A percentile compares a stretch with the other conserved stretches of the same genome.
Conservation (phyloP, 2,797 vertebrate species). For the Gymnothorax javanicus region DNA sequence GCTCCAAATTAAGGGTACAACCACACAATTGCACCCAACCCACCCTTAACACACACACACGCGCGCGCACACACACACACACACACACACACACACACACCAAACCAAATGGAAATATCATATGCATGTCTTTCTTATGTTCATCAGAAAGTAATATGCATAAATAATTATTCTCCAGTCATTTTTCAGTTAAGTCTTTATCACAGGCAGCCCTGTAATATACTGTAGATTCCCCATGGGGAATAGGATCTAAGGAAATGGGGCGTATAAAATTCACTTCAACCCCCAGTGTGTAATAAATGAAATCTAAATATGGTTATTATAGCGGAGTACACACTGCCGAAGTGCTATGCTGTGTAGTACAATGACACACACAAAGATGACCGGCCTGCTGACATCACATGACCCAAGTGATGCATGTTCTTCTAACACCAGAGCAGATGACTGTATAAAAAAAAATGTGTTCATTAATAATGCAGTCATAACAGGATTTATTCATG, state of each 20-base stretch:
- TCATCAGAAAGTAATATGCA: not conserved
- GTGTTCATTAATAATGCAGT: not conserved
- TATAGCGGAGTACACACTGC: not conserved
- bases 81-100: not conserved
- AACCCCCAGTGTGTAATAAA: slow-evolving; percentile 22
- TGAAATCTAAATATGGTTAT: slow-evolving; percentile 22
- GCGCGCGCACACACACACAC: not conserved
- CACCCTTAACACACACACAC: not conserved
- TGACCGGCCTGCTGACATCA: not conserved
- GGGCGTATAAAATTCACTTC: slow-evolving; percentile 1
- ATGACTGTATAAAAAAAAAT: not conserved
- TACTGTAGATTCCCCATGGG: not conserved
- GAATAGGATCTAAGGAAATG: not conserved
- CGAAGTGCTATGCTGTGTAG: not conserved
- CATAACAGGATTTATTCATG: not conserved
- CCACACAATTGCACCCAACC: not conserved
- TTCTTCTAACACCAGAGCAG: not conserved
- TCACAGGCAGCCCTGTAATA: not conserved
- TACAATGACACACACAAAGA: not conserved
- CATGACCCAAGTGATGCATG: not conserved
- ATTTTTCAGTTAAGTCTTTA: slow-evolving; percentile 15
- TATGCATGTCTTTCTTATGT: not conserved
- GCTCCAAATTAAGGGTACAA: not conserved
- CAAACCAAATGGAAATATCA: not conserved
- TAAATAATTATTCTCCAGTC: slow-evolving; percentile 1